Conservation (phyloP, 2,888 invertebrate genomes). For the Sisyra terminalis region DNA sequence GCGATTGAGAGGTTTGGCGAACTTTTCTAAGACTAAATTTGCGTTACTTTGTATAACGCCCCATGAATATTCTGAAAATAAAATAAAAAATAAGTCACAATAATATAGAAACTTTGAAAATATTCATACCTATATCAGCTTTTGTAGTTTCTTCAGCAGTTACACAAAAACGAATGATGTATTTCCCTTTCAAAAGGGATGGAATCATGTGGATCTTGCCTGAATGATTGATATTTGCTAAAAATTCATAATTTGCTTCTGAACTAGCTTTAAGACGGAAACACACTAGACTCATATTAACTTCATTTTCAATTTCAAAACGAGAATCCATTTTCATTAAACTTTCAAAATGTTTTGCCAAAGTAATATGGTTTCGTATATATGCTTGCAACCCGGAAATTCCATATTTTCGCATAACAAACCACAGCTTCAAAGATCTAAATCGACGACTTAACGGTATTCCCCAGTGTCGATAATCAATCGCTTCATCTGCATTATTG, state of each 20-base stretch:
- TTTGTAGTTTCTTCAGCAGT: slow-evolving; percentile 61
- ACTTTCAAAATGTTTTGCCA: slow-evolving; percentile 60
- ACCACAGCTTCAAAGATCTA: slow-evolving; percentile 77
- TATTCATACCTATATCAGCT: slow-evolving; percentile 38
- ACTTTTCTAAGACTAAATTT: slow-evolving; percentile 14
- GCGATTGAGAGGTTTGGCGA: slow-evolving; percentile 28
- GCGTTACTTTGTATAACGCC: slow-evolving; percentile 41
- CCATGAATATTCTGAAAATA: slow-evolving; percentile 37
- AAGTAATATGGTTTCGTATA: slow-evolving; percentile 62
- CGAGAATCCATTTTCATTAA: slow-evolving; percentile 48
- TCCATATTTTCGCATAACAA: slow-evolving; percentile 68
- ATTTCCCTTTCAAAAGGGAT: slow-evolving; percentile 56
- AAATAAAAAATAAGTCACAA: neutral
- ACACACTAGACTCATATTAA: slow-evolving; percentile 59
- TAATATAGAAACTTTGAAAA: neutral
- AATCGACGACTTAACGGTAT: slow-evolving; percentile 74
- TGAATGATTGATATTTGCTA: slow-evolving; percentile 66
- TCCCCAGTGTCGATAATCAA: slow-evolving; percentile 70
- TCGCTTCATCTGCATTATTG: slow-evolving; percentile 52
- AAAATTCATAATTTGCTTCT: slow-evolving; percentile 53
- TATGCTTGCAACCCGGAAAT: slow-evolving; percentile 65
- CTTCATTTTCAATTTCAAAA: slow-evolving; percentile 65
- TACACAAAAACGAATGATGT: slow-evolving; percentile 65
- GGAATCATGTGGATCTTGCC: slow-evolving; percentile 80
- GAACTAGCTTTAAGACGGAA: slow-evolving; percentile 58